Evolutionary conservation across 2,113 vertebrate genomes (phyloP).

Genomic region (human): DNA sequence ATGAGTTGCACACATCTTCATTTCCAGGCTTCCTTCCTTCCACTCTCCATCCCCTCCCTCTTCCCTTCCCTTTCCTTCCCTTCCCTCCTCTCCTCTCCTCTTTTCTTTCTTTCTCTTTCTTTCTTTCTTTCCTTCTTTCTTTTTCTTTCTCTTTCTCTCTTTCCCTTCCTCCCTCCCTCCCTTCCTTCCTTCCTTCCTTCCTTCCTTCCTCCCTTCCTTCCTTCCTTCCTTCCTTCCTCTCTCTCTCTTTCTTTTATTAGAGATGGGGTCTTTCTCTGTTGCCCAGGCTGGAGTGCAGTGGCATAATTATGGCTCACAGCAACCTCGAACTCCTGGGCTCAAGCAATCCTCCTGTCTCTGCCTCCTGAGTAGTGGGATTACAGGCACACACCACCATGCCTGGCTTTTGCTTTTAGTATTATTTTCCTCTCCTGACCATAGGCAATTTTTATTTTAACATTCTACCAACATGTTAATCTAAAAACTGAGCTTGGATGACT

Average conservation of each 20-base stretch:
- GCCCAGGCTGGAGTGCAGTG: not conserved
- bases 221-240: no score
- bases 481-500: not conserved
- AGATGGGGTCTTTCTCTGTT: not conserved
- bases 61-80: no score
- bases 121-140: no score
- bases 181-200: no score
- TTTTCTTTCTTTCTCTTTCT: no score
- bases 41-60: no score
- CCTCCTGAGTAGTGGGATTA: not conserved
- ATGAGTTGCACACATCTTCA: not conserved
- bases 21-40: not conserved
- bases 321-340: not conserved
- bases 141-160: no score
- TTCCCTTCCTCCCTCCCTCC: no score
- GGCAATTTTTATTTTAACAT: not conserved
- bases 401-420: not conserved
- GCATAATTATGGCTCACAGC: not conserved
- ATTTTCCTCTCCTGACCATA: not conserved
- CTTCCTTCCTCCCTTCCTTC: no score
- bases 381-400: not conserved
- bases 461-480: not conserved
- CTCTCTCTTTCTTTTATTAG: not conserved
- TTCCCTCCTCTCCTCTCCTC: no score
- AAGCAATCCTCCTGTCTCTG: not conserved